Percentiles rank a stretch among this genome's conserved stretches.
Evolutionary conservation across 1,140 invertebrate genomes (phyloP).

Genomic region (Vanessa tameamea): DNA sequence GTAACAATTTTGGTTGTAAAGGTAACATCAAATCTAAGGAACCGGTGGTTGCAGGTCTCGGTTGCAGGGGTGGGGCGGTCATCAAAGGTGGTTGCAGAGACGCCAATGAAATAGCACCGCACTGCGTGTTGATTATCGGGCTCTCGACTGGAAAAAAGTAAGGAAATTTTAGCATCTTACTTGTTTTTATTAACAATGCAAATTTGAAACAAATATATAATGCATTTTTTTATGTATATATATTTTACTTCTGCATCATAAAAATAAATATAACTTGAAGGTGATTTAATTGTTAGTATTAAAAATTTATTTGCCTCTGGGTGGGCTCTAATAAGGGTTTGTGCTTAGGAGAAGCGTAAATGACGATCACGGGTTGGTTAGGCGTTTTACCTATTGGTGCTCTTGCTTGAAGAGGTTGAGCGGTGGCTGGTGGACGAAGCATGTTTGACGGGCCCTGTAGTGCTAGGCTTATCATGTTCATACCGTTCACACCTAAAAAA

Average conservation of each 20-base stretch:
- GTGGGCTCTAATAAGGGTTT: slow-evolving; percentile 5
- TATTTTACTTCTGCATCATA: background rate
- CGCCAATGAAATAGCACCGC: slow-evolving; percentile 73
- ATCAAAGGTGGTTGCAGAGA: slow-evolving; percentile 76
- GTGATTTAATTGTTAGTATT: background rate
- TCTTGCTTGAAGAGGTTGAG: slow-evolving; percentile 73
- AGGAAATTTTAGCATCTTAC: background rate
- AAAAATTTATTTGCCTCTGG: slow-evolving; percentile 9
- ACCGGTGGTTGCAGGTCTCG: slow-evolving; percentile 84
- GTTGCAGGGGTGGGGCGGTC: slow-evolving; percentile 82
- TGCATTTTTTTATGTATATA: no score
- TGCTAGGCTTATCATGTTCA: slow-evolving; percentile 86
- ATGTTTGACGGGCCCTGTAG: slow-evolving; percentile 83
- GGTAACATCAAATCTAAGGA: slow-evolving; percentile 83
- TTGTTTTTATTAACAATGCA: background rate
- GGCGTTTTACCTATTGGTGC: slow-evolving; percentile 71
- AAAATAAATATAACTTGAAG: background rate
- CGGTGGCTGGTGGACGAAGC: slow-evolving; percentile 66
- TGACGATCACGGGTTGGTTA: slow-evolving; percentile 34
- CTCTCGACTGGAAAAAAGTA: slow-evolving; percentile 73
- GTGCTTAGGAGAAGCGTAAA: slow-evolving; percentile 27
- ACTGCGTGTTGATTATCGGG: slow-evolving; percentile 75
- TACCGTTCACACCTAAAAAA: slow-evolving; percentile 83
- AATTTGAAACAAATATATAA: background rate
- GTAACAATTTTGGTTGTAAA: slow-evolving; percentile 83